phyloP scores from a whole-genome alignment of 2,797 vertebrate genomes.

The Molossus molossus region DNA sequence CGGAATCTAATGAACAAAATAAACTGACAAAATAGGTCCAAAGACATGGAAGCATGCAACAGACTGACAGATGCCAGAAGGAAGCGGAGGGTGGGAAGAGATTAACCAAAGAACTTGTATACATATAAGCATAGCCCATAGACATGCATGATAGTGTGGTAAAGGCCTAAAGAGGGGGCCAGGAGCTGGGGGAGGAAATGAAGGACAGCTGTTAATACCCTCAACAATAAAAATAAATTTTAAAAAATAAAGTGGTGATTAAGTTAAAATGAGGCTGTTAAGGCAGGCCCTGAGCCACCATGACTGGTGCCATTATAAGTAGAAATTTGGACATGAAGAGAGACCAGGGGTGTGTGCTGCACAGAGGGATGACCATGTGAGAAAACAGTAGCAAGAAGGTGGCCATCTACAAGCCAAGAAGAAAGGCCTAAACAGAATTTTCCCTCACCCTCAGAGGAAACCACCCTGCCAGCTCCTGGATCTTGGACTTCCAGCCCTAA shows the following conservation, averaged over 20 bases:
- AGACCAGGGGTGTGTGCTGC: not conserved
- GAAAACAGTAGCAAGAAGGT: not conserved
- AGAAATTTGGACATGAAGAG: not conserved
- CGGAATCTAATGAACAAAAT: no score
- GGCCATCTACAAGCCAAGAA: not conserved
- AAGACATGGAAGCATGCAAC: no score
- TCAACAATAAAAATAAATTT: no score
- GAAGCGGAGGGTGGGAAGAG: no score
- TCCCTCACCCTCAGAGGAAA: not conserved
- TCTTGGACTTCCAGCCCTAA: not conserved
- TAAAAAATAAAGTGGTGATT: not conserved
- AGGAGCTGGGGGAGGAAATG: no score
- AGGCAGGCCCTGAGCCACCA: not conserved
- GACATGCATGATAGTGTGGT: no score
- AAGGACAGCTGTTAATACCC: no score
- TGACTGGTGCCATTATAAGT: not conserved
- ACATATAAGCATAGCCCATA: no score
- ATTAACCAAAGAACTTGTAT: no score
- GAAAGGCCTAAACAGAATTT: not conserved
- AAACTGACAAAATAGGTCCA: no score
- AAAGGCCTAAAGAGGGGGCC: no score
- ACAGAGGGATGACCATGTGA: not conserved
- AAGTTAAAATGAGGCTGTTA: not conserved
- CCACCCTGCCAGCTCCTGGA: not conserved
- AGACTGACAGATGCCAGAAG: no score